Evolutionary conservation across 2,888 invertebrate genomes (phyloP), one percentile per base, ranked within the genome.

Genomic region (Uropetala carovei): DNA sequence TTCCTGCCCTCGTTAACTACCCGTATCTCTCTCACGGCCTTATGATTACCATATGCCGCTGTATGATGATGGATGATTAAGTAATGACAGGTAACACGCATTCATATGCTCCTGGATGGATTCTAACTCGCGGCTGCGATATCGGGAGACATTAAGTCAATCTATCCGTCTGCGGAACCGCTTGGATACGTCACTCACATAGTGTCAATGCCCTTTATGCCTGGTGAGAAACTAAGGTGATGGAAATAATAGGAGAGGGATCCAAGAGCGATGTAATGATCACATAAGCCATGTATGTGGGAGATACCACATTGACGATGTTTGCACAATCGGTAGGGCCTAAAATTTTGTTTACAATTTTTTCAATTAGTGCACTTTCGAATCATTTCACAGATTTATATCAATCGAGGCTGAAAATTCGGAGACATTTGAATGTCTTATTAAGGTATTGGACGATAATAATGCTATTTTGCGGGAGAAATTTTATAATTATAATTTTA

Each of bases 81-180:
- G 75, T 75, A 75, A 75, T 75, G 75, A 75, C 75, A 75, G 75
- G 75, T 22, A 75, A 75, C 75, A 75, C 75, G 27, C 75, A 75
- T 75, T 75, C 75, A 22, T 27, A 68, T 18, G 68, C 68, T 68
- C n/a, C 68, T 1, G 9, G 27, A 75, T 22, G 75, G 75, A 75
- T 27, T 75, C 75, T 22, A 27, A 75, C 22, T 75, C 22, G 75
- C 75, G 75, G 75, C 75, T 22, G 14, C 22, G 75, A 22, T 27
- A 27, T 75, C 75, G 75, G 13, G 75, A 27, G 22, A 75, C 22
- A 75, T 75, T 75, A 75, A 75, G 27, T 22, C 75, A 22, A 75
- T 75, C 75, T 27, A 43, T 43, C 43, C 75, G 75, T 75, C 75
- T 27, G 18, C 68, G 4, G 18, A n/a, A 18, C 22, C 22, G 75